These are phyloP conservation scores for Tetragonula carbonaria DNA, from an alignment of 2,888 invertebrate species.

Conservation along the genomic window DNA sequence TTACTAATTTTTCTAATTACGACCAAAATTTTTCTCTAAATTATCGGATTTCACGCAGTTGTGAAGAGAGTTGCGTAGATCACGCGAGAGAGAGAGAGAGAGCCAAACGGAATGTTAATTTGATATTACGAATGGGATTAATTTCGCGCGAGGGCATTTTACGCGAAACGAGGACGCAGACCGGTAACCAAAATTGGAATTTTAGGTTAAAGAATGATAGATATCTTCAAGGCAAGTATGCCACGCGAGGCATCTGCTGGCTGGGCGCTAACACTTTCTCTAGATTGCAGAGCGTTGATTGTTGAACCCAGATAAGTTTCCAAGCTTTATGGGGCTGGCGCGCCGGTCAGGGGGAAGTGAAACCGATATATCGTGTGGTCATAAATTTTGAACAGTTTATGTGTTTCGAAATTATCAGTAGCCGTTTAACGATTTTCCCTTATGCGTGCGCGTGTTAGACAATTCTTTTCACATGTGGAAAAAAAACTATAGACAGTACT, in stretches of 20 bases:
- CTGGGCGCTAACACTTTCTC: slow-evolving; percentile 4
- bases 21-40: no score
- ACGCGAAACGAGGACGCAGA: not conserved
- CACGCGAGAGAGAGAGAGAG: not conserved
- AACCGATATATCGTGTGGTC: not conserved
- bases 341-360: not conserved
- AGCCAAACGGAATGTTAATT: not conserved
- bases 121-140: not conserved
- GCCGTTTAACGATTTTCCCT: not conserved
- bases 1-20: no score
- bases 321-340: not conserved
- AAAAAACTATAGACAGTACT: not conserved
- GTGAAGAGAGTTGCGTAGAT: not conserved
- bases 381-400: not conserved
- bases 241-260: not conserved
- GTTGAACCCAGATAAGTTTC: not conserved
- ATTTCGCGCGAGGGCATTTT: not conserved
- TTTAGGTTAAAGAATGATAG: not conserved
- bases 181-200: not conserved
- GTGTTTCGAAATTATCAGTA: not conserved
- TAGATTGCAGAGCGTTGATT: slow-evolving; percentile 5
- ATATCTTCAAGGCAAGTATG: not conserved
- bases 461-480: not conserved
- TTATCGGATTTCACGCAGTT: not conserved
- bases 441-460: not conserved